Evolutionary conservation across 2,113 vertebrate genomes (phyloP).

Genomic region (Zosterops lateralis): DNA sequence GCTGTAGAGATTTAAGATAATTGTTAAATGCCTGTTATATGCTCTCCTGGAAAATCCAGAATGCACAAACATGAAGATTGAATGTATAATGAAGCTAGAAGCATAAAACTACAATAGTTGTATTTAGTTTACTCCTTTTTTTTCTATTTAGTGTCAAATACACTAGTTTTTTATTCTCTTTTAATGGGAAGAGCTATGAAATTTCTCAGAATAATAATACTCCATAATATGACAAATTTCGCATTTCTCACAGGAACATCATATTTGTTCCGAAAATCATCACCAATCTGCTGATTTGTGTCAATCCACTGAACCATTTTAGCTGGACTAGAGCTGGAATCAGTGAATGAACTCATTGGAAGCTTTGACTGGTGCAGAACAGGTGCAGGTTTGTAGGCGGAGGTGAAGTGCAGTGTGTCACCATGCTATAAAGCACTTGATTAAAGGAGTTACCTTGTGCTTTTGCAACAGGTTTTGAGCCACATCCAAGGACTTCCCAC

Average conservation of each 20-base stretch:
- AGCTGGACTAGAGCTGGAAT: neutral
- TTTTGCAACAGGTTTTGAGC: slow-evolving; percentile 78
- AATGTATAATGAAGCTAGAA: neutral
- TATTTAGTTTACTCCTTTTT: neutral
- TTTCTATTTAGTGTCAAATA: neutral
- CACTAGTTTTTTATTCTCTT: neutral
- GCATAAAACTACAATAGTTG: neutral
- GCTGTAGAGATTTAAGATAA: neutral
- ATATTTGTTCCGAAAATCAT: neutral
- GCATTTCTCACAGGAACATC: neutral
- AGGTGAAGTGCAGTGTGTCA: neutral
- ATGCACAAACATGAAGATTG: neutral
- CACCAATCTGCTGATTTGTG: neutral
- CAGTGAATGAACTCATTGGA: neutral
- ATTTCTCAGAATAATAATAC: neutral
- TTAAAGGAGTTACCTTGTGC: slow-evolving; percentile 76
- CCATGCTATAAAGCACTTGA: neutral
- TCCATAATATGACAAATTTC: neutral
- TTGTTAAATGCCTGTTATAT: neutral
- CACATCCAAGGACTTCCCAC: slow-evolving; percentile 70
- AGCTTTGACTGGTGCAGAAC: neutral
- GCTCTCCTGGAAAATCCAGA: neutral
- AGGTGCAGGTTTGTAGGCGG: neutral
- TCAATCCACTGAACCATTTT: neutral
- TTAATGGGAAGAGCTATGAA: neutral